These are phyloP conservation scores for Aptenodytes patagonicus DNA, from an alignment of 2,113 vertebrate genomes.

Conservation along the genomic window DNA sequence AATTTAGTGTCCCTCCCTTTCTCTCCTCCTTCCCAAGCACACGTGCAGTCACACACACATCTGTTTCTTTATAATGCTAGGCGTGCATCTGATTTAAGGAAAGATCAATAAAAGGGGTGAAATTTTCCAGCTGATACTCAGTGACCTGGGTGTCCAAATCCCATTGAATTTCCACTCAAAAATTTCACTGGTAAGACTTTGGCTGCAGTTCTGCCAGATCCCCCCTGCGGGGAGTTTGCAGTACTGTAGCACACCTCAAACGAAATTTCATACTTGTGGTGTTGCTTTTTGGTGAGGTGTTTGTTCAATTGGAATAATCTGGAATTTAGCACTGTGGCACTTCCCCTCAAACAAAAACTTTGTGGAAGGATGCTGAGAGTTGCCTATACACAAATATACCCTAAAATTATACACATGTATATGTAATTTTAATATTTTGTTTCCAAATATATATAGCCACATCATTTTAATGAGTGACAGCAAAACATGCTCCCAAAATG, in stretches of 20 bases:
- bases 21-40: not conserved
- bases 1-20: not conserved
- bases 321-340: not conserved
- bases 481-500: not conserved
- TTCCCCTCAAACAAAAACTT: not conserved
- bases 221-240: not conserved
- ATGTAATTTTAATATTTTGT: not conserved
- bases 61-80: not conserved
- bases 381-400: not conserved
- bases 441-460: not conserved
- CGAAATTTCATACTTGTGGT: not conserved
- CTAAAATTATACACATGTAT: not conserved
- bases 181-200: not conserved
- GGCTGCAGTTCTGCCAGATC: not conserved
- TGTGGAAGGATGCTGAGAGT: not conserved
- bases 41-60: not conserved
- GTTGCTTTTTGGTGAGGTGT: not conserved
- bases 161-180: not conserved
- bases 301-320: not conserved
- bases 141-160: not conserved
- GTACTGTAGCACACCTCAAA: not conserved
- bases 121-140: not conserved
- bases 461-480: not conserved
- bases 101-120: not conserved
- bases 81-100: not conserved